phyloP scores from a whole-genome alignment of 1,140 invertebrate species.

The Stegodyphus mimosarum region DNA sequence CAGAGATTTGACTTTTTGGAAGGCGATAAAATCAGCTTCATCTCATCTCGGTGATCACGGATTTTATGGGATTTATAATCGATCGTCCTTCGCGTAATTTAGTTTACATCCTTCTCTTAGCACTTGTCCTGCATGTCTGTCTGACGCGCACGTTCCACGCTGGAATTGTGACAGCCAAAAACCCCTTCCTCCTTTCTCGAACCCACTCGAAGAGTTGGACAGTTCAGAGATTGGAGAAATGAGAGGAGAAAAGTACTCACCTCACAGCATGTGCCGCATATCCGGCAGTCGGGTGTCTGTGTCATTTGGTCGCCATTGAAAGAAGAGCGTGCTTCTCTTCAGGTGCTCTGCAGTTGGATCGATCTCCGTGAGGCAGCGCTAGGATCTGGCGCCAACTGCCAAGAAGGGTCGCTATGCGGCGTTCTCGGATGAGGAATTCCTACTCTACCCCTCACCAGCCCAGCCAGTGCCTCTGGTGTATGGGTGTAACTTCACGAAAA shows the following conservation, averaged over 20 bases:
- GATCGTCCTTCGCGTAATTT: too few species aligned
- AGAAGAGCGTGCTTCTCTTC: not conserved
- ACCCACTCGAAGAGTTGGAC: not conserved
- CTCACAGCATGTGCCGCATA: conserved; percentile 52
- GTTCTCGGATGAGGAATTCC: not conserved
- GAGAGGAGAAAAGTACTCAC: not conserved
- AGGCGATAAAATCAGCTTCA: too few species aligned
- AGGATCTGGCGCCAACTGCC: not conserved
- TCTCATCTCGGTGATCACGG: too few species aligned
- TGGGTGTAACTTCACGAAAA: conserved; percentile 12
- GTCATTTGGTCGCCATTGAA: conserved; percentile 47
- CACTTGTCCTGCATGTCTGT: too few species aligned
- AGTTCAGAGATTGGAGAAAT: not conserved
- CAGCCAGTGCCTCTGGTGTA: conserved; percentile 28
- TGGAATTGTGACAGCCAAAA: too few species aligned
- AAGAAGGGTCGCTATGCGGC: conserved; percentile 3
- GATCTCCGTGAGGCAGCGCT: not conserved
- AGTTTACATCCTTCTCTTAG: too few species aligned
- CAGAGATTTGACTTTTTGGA: too few species aligned
- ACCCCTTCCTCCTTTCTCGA: not conserved
- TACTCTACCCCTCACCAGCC: conserved; percentile 1
- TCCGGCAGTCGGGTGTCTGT: conserved; percentile 35
- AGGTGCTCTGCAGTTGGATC: conserved; percentile 41
- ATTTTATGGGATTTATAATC: too few species aligned
- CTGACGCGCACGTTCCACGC: too few species aligned